Evolutionary conservation across 2,888 invertebrate species (phyloP), one percentile per base, ranked within the genome.

Genomic region (Limnephilus auricula): DNA sequence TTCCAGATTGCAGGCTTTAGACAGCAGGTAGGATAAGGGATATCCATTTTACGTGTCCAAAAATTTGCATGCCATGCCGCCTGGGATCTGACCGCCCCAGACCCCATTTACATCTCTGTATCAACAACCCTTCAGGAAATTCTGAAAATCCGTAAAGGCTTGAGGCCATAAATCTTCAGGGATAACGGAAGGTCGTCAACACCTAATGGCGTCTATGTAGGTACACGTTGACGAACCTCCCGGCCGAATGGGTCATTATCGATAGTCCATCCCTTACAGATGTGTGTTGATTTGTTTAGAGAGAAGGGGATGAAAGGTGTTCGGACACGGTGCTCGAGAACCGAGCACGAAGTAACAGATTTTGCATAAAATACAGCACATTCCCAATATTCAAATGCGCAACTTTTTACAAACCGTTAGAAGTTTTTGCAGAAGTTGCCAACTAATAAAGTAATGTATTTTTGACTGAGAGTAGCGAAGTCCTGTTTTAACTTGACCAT

Each of bases 331-430:
- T 30, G 84, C 30, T 37, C 90, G n/a, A 40, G 40, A 40, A 30
- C n/a, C 12, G 50, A 31, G 13, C 34, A 45, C 34, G n/a, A 78
- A 80, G 79, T 91, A 91, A 91, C 91, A 50, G 89, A 83, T 89
- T 91, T 91, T 91, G 91, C 91, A 91, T 91, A 91, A 91, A 91
- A 34, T 84, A 65, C 31, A 79, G 82, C 87, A 50, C 31, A 90
- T 90, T 86, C 32, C 45, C 31, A 32, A 50, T 86, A 86, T 90
- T 90, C 65, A 87, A 79, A 88, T 89, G 78, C 91, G 91, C 82
- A 91, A 91, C 82, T 91, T 88, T 83, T 87, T 37, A 65, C 25
- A 65, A 78, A 83, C 88, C 91, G 79, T 86, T 90, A 84, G 79
- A 78, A 79, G 65, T 78, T 87, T 86, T 34, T 32, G 83, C 90